These are phyloP conservation scores for Trematomus loennbergii DNA, from an alignment of 2,113 vertebrate species.

Conservation along the genomic window DNA sequence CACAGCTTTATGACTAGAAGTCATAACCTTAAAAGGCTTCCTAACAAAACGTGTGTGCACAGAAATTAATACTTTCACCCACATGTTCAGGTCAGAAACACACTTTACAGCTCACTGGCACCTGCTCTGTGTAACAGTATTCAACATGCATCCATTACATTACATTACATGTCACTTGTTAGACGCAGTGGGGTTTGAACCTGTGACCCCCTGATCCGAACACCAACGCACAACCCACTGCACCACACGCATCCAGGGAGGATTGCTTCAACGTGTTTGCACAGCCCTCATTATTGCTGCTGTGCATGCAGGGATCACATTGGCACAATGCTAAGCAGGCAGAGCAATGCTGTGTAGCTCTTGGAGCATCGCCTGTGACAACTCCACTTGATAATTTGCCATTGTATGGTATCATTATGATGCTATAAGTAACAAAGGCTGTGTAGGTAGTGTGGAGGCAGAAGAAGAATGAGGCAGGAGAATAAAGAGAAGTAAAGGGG, in stretches of 20 bases:
- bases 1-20: slow-evolving; percentile 51
- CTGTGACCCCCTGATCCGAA: too few species aligned
- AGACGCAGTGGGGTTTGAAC: too few species aligned
- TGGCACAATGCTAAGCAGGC: slow-evolving; percentile 9
- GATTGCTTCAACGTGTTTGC: slow-evolving; percentile 26
- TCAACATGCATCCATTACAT: slow-evolving; percentile 28
- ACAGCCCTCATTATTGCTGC: slow-evolving; percentile 34
- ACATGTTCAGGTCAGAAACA: slow-evolving; percentile 60
- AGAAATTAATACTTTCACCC: slow-evolving; percentile 39
- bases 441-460: background rate
- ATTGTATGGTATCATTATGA: slow-evolving; percentile 51
- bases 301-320: slow-evolving; percentile 25
- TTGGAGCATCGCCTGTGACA: slow-evolving; percentile 6
- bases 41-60: slow-evolving; percentile 27
- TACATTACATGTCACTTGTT: too few species aligned
- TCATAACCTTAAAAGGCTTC: slow-evolving; percentile 41
- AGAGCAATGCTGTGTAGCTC: slow-evolving; percentile 22
- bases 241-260: too few species aligned
- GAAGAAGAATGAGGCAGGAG: slow-evolving; percentile 11
- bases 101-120: slow-evolving; percentile 34
- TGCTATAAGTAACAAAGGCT: slow-evolving; percentile 44
- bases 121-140: slow-evolving; percentile 32
- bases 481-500: slow-evolving; percentile 35
- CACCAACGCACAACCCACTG: too few species aligned
- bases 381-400: slow-evolving; percentile 47